phyloP scores from a whole-genome alignment of 2,113 vertebrate species.

The Stegastes partitus region DNA sequence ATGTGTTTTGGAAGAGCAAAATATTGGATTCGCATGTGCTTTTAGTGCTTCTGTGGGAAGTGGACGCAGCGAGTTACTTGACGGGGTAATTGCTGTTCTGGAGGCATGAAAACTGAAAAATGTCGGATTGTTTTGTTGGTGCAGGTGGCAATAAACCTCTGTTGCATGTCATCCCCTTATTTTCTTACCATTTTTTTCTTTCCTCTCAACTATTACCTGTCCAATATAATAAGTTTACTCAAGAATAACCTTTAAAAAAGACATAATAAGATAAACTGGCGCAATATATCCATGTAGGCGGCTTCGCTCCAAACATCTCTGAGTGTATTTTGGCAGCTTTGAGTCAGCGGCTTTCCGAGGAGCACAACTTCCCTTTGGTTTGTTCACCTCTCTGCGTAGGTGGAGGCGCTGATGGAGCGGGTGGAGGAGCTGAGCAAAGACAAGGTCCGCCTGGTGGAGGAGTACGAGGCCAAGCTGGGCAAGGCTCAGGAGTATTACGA shows the following conservation, averaged over 20 bases:
- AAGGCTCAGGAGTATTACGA: constrained; percentile 96
- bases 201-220: constrained; percentile 44
- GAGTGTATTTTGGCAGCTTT: not conserved
- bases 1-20: not conserved
- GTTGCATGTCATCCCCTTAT: constrained; percentile 74
- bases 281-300: not conserved
- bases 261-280: not conserved
- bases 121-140: too few relatives aligned
- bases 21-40: constrained; percentile 9
- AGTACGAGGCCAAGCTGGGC: constrained; percentile 92
- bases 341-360: not conserved
- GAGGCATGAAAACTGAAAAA: too few relatives aligned
- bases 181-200: constrained; percentile 70
- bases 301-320: not conserved
- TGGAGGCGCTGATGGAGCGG: constrained; percentile 89
- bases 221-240: not conserved
- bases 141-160: constrained; percentile 30
- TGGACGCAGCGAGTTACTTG: constrained; percentile 39
- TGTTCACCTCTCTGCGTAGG: constrained; percentile 40
- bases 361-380: not conserved
- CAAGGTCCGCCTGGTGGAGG: constrained; percentile 91
- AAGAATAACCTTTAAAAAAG: not conserved
- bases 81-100: constrained; percentile 43
- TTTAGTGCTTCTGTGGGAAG: constrained; percentile 21
- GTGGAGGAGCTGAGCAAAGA: constrained; percentile 91